These are phyloP conservation scores for Agonopterix subpropinquella DNA, from an alignment of 2,888 invertebrate species.

Conservation along the genomic window DNA sequence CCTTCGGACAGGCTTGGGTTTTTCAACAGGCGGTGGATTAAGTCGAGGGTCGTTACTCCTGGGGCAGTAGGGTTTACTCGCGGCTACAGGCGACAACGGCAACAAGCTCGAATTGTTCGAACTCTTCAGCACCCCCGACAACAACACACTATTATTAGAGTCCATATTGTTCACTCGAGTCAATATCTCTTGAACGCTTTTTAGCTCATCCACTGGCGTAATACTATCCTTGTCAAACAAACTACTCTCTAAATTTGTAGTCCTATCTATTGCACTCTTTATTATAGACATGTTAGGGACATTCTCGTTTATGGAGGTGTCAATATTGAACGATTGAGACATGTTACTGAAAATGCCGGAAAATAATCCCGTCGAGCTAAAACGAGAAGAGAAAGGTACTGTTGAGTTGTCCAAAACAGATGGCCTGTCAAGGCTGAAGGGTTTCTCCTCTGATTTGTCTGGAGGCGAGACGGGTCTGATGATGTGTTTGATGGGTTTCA, in stretches of 20 bases:
- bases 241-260: constrained; percentile 63
- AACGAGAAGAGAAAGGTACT: constrained; percentile 52
- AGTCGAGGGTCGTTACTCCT: constrained; percentile 57
- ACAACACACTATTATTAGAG: constrained; percentile 66
- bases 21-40: constrained; percentile 62
- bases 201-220: constrained; percentile 59
- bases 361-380: constrained; percentile 60
- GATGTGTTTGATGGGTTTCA: constrained; percentile 27
- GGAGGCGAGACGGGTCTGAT: constrained; percentile 23
- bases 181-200: constrained; percentile 66
- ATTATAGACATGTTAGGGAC: constrained; percentile 66
- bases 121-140: constrained; percentile 62
- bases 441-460: constrained; percentile 22
- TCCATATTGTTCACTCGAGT: constrained; percentile 72
- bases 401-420: constrained; percentile 42
- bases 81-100: constrained; percentile 26
- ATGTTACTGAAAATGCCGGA: constrained; percentile 65
- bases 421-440: constrained; percentile 31
- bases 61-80: constrained; percentile 34
- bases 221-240: constrained; percentile 57
- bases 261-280: constrained; percentile 71
- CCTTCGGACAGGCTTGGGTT: constrained; percentile 68
- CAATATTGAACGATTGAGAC: constrained; percentile 45
- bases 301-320: constrained; percentile 50
- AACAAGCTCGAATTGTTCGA: constrained; percentile 32